Percentiles rank a stretch among this genome's conserved stretches.
Conservation (phyloP, 2,113 vertebrate genomes). For the Megaptera novaeangliae region DNA sequence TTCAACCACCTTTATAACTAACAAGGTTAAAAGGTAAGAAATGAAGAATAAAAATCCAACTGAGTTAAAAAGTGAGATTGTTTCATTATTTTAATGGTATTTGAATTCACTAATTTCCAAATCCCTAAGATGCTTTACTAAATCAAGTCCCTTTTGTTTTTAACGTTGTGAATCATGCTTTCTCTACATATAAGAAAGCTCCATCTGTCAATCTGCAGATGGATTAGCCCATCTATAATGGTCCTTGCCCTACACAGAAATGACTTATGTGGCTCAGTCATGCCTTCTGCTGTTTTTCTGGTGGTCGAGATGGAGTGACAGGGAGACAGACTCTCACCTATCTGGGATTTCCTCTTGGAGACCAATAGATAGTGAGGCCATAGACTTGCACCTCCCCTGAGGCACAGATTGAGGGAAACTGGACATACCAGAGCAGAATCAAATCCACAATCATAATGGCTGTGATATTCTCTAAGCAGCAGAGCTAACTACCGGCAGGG, state of each 20-base stretch:
- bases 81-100: conserved; percentile 56
- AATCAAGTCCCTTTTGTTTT: conserved; percentile 49
- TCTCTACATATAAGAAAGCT: neutral
- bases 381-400: neutral
- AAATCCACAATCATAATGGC: neutral
- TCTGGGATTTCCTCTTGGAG: neutral
- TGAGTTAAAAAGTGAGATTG: conserved; percentile 3
- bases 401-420: neutral
- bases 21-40: conserved; percentile 28
- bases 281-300: neutral
- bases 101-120: conserved; percentile 30
- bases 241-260: neutral
- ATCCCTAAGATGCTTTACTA: conserved; percentile 36
- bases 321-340: neutral
- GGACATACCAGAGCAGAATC: neutral
- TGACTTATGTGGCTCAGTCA: neutral
- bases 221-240: neutral
- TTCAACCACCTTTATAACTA: conserved; percentile 29
- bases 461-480: neutral
- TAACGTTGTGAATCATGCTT: conserved; percentile 6
- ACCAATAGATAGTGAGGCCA: neutral
- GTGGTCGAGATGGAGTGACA: neutral
- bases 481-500: too few species aligned
- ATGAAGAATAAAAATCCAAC: neutral
- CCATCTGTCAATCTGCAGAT: neutral